A percentile compares a stretch with the other conserved stretches of the same genome.
phyloP scores from a whole-genome alignment of 2,888 invertebrate genomes.

The Agriotes lineatus region DNA sequence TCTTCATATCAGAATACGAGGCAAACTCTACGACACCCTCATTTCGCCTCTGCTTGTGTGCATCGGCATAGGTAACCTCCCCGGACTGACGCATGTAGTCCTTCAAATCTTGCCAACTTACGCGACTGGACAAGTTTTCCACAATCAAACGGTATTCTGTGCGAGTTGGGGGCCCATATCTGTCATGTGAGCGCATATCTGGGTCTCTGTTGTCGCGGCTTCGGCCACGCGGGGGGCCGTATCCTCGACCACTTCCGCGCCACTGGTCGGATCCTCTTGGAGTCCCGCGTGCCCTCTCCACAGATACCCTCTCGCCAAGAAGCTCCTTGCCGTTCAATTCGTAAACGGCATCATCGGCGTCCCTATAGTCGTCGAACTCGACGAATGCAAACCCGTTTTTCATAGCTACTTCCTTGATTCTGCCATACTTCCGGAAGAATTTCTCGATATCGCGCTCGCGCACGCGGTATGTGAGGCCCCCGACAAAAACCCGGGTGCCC shows the following conservation, averaged over 20 bases:
- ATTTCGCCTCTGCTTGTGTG: slow-evolving; percentile 94
- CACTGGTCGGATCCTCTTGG: slow-evolving; percentile 81
- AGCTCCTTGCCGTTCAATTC: slow-evolving; percentile 98
- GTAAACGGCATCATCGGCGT: slow-evolving; percentile 99
- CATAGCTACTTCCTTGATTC: slow-evolving; percentile 92
- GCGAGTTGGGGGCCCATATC: slow-evolving; percentile 97
- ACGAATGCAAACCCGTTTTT: slow-evolving; percentile 99
- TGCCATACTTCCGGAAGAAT: slow-evolving; percentile 96
- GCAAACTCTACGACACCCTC: slow-evolving; percentile 98
- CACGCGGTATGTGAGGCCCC: slow-evolving; percentile 87
- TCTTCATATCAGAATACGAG: slow-evolving; percentile 92
- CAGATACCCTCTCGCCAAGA: slow-evolving; percentile 92
- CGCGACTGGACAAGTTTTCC: slow-evolving; percentile 97
- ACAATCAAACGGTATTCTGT: slow-evolving; percentile 97
- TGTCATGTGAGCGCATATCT: slow-evolving; percentile 56
- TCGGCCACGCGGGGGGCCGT: slow-evolving; percentile 64
- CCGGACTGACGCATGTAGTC: slow-evolving; percentile 99
- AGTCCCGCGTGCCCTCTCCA: slow-evolving; percentile 85
- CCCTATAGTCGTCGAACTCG: slow-evolving; percentile 97
- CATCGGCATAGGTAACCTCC: slow-evolving; percentile 98
- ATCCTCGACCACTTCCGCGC: slow-evolving; percentile 74
- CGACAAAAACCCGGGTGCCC: slow-evolving; percentile 88
- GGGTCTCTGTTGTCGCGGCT: slow-evolving; percentile 55
- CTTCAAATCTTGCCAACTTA: slow-evolving; percentile 99
- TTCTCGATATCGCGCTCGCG: slow-evolving; percentile 95